Base-by-base conservation (phyloP, 64 coral and sea anemone genomes). In the Stylophora pistillata region DNA sequence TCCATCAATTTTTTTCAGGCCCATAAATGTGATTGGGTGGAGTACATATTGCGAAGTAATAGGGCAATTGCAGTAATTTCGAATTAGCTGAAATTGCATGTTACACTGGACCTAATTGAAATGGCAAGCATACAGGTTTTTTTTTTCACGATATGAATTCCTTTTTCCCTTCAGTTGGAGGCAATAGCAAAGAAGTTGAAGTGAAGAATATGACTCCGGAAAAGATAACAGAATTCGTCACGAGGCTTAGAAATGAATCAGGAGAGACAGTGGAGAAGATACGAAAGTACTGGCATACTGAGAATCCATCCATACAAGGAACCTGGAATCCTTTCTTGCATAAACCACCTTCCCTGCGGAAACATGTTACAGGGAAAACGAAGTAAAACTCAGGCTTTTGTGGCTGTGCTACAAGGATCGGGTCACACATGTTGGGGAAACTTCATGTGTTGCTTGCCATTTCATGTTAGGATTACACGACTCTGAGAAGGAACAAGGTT, bases 251-350 rank as follows among this genome's bases (percentile, higher is more conserved):
- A 74, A 77, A 85, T 54, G 96, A 95, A 59, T 99, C 96, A 61
- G 96, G 96, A 60, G 84, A 78, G 1, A 95, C 93, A 75, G 72
- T 93, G 29, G 71, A 99, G 65, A 93, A 88, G 89, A 93, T 95
- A 26, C 83, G 90, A 59, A 86, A 95, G 68, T 80, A 71, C 30
- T 99, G 96, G 96, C 90, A 93, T 30, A 99, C 96, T 74, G 90
- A 95, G 28, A 92, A 99, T 74, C 96, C 96, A 21, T 95, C 96
- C 9, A 93, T 95, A 72, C 96, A 99, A 53, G 96, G 96, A 54
- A 99, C 96, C 30, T 99, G 96, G 96, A 93, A 90, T 28, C 96
- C 96, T 64, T 99, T 99, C 71, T 54, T 95, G 53, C 93, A 99
- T 59, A 95, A 95, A 87, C 82, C 93, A 0, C 86, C 93, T 10